Conservation (phyloP, 2,113 vertebrate genomes). For the Euleptes europaea region DNA sequence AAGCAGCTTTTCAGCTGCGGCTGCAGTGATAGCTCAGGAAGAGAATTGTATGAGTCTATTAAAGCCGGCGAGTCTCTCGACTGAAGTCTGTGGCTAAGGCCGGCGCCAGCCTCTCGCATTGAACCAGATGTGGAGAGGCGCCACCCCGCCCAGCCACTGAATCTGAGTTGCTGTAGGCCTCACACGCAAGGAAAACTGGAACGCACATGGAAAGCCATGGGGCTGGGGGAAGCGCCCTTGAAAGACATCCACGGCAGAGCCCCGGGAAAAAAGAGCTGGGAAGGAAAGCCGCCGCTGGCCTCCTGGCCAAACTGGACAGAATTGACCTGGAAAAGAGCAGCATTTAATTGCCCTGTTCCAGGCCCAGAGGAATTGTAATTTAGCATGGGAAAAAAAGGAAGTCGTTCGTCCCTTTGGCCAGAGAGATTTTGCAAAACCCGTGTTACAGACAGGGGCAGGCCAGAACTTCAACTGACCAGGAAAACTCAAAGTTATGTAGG, state of each 20-base stretch:
- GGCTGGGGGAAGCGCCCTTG: not conserved
- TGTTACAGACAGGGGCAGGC: too few species aligned
- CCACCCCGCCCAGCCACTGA: conserved; percentile 75
- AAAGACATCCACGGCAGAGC: not conserved
- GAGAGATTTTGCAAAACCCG: too few species aligned
- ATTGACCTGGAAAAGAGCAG: not conserved
- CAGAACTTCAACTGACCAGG: too few species aligned
- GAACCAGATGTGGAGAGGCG: conserved; percentile 87
- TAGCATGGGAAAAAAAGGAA: not conserved
- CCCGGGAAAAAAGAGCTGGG: too few species aligned
- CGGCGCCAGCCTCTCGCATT: conserved; percentile 81
- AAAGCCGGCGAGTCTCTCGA: conserved; percentile 75
- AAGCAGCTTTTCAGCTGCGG: conserved; percentile 69
- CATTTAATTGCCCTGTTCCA: not conserved
- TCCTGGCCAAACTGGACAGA: not conserved
- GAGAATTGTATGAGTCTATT: conserved; percentile 72
- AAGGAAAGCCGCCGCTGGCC: not conserved
- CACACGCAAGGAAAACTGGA: conserved; percentile 79
- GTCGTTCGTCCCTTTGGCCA: too few species aligned
- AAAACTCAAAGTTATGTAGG: too few species aligned
- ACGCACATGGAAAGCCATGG: conserved; percentile 71
- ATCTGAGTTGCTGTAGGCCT: conserved; percentile 66
- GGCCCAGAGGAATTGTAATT: not conserved
- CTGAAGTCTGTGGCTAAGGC: conserved; percentile 80
- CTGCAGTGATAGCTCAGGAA: conserved; percentile 65